phyloP scores from a whole-genome alignment of 2,797 vertebrate genomes.

The Sebastes cheni region DNA sequence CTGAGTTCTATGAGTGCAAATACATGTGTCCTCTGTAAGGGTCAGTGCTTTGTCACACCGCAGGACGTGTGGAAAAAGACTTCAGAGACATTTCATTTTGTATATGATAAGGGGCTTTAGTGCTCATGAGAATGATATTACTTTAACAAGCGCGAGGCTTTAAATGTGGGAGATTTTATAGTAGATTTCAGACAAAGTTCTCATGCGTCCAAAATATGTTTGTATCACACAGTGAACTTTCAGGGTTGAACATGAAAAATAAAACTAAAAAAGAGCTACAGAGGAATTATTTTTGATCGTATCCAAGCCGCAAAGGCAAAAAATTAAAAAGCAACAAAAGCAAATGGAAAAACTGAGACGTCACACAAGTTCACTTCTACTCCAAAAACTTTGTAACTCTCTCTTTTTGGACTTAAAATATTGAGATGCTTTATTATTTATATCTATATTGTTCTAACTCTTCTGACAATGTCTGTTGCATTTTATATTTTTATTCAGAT shows the following conservation, averaged over 20 bases:
- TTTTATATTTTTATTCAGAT: background rate
- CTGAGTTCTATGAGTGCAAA: conserved; percentile 36
- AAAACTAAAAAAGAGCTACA: background rate
- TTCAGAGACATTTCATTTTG: conserved; percentile 31
- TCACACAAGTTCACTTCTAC: background rate
- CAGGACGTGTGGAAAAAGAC: conserved; percentile 49
- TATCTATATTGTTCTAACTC: background rate
- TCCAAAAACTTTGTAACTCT: background rate
- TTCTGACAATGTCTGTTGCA: background rate
- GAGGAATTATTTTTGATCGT: background rate
- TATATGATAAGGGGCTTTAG: conserved; percentile 29
- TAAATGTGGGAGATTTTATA: background rate
- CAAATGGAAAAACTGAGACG: background rate
- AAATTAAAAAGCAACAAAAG: background rate
- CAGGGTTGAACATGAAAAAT: background rate
- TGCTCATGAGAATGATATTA: conserved; percentile 25
- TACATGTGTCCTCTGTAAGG: conserved; percentile 50
- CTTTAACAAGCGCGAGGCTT: conserved; percentile 35
- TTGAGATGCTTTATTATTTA: background rate
- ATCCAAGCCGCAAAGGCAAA: background rate
- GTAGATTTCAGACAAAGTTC: background rate
- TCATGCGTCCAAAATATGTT: background rate
- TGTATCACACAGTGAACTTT: background rate
- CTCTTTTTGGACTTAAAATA: background rate
- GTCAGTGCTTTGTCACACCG: conserved; percentile 30